These are phyloP conservation scores for Osedax frankpressi DNA, from an alignment of 2,888 invertebrate genomes.

Conservation along the genomic window DNA sequence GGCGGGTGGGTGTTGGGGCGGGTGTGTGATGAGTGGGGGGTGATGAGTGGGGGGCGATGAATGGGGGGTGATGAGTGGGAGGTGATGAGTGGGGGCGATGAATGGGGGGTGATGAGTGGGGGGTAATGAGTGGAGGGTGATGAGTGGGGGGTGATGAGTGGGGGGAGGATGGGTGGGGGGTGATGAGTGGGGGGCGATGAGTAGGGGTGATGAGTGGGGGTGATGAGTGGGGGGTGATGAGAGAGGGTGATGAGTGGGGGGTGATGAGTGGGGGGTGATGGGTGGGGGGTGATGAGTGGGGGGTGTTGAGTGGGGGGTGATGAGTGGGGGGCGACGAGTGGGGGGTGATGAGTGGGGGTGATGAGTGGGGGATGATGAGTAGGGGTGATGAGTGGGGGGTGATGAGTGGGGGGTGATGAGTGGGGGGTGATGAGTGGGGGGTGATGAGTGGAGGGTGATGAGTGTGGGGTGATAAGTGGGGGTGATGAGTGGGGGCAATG, in stretches of 20 bases:
- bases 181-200: background rate
- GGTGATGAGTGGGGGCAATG: too few relatives aligned
- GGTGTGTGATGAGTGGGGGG: background rate
- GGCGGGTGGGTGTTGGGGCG: background rate
- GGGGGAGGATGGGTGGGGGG: too few relatives aligned
- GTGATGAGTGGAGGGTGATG: background rate
- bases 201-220: constrained; percentile 91
- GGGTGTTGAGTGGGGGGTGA: background rate
- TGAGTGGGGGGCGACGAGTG: too few relatives aligned
- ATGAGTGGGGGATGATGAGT: constrained; percentile 35
- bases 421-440: background rate
- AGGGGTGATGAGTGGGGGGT: too few relatives aligned
- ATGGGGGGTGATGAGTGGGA: too few relatives aligned
- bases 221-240: constrained; percentile 46
- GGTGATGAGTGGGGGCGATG: background rate
- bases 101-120: too few relatives aligned
- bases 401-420: too few relatives aligned
- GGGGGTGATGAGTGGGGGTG: constrained; percentile 89
- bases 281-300: background rate
- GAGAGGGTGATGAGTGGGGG: too few relatives aligned
- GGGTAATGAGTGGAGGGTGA: background rate
- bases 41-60: constrained; percentile 10
- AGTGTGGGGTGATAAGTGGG: too few relatives aligned
- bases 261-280: too few relatives aligned
- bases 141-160: background rate